Evolutionary conservation across 2,888 invertebrate genomes (phyloP).

Genomic region (Epistrophe grossulariae): DNA sequence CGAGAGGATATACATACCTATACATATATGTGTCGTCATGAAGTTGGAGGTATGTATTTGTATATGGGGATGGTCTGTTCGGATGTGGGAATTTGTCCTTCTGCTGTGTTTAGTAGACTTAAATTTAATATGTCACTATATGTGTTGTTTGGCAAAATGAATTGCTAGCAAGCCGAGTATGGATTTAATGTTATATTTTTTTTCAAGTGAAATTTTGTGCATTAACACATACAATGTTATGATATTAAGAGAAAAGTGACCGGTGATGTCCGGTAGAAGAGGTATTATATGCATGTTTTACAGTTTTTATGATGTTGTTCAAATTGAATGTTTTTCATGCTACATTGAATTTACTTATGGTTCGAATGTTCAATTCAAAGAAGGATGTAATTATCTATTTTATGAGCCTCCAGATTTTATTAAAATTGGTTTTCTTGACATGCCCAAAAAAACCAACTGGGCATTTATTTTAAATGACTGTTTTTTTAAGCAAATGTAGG

Average conservation of each 20-base stretch:
- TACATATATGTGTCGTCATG: neutral
- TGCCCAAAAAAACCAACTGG: neutral
- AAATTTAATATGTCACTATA: slow-evolving; percentile 62
- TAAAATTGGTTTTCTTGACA: neutral
- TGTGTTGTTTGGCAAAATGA: slow-evolving; percentile 60
- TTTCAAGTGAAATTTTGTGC: slow-evolving; percentile 37
- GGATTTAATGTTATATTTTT: slow-evolving; percentile 57
- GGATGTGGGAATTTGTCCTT: neutral
- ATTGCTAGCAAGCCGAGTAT: slow-evolving; percentile 53
- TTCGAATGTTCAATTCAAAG: neutral
- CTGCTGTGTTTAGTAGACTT: slow-evolving; percentile 39
- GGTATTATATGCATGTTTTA: slow-evolving; percentile 24
- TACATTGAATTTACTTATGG: neutral
- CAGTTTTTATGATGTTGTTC: slow-evolving; percentile 32
- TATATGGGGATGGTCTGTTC: neutral
- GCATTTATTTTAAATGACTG: too few relatives aligned
- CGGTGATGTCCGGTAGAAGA: neutral
- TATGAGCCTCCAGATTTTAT: neutral
- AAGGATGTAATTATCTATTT: neutral
- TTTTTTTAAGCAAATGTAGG: too few relatives aligned
- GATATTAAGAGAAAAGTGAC: neutral
- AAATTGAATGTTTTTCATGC: neutral
- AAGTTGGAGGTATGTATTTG: neutral
- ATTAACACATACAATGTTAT: slow-evolving; percentile 19
- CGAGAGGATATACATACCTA: neutral